These are phyloP conservation scores for Phaetusa simplex DNA, from an alignment of 2,113 vertebrate species.

Conservation along the genomic window DNA sequence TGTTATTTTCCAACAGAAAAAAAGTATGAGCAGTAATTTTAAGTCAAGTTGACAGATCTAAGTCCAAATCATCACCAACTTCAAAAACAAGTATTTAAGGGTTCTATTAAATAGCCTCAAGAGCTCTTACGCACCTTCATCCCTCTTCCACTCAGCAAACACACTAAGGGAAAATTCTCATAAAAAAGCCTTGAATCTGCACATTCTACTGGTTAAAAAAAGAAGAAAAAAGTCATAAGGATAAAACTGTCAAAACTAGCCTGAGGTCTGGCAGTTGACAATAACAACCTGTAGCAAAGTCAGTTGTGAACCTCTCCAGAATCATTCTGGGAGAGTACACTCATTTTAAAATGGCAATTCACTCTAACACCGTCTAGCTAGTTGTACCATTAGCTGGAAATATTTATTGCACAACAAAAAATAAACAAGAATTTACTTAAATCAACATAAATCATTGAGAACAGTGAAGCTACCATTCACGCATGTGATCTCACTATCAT, in stretches of 20 bases:
- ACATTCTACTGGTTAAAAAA: background rate
- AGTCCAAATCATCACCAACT: background rate
- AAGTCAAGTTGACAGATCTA: background rate
- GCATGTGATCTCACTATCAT: rapidly evolving
- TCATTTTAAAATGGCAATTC: background rate
- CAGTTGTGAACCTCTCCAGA: background rate
- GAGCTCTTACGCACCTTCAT: background rate
- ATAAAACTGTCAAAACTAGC: background rate
- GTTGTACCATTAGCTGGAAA: background rate
- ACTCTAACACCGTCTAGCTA: background rate
- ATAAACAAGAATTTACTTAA: background rate
- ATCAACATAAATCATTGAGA: background rate
- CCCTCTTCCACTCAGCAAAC: background rate
- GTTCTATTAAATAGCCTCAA: background rate
- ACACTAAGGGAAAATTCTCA: background rate
- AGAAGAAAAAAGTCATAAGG: background rate
- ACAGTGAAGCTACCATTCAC: background rate
- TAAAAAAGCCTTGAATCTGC: background rate
- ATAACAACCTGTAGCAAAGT: background rate
- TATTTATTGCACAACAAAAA: background rate
- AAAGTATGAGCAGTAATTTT: background rate
- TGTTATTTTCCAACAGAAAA: background rate
- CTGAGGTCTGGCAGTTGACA: conserved; percentile 12
- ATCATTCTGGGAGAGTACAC: background rate
- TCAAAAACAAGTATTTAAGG: background rate